Evolutionary conservation across 2,797 vertebrate genomes (phyloP).

Genomic region (Schizothorax lantsangensis): DNA sequence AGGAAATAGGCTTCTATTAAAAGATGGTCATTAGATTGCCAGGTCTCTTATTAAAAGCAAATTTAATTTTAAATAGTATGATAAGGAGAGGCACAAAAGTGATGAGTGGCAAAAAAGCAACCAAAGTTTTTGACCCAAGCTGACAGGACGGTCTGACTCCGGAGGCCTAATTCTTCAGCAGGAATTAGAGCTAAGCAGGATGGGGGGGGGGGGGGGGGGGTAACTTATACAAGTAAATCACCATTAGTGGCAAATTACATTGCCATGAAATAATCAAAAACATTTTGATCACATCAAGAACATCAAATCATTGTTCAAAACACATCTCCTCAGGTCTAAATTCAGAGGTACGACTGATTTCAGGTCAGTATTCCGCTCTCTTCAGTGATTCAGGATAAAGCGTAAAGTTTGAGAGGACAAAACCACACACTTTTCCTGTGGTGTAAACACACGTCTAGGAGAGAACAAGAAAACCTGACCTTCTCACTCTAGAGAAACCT

Average conservation of each 20-base stretch:
- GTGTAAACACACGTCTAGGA: neutral
- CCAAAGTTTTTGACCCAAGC: constrained; percentile 11
- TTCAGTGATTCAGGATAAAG: neutral
- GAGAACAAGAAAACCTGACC: constrained; percentile 3
- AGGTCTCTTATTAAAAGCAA: constrained; percentile 14
- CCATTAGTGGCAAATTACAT: neutral
- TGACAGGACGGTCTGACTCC: constrained; percentile 24
- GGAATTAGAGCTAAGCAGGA: constrained; percentile 10
- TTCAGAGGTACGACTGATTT: neutral
- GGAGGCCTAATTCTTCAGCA: neutral
- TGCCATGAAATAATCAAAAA: neutral
- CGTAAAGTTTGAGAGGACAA: neutral
- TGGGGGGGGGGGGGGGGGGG: no score
- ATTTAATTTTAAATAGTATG: neutral
- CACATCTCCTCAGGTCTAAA: neutral
- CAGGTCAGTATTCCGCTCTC: neutral
- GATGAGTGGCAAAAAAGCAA: neutral
- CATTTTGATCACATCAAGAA: neutral
- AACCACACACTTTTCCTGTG: neutral
- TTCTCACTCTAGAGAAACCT: neutral
- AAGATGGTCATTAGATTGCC: neutral
- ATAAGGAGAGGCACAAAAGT: neutral
- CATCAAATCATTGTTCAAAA: neutral
- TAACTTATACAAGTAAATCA: neutral
- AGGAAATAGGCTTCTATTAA: constrained; percentile 22